phyloP scores from a whole-genome alignment of 1,140 invertebrate genomes.

The Protaetia brevitarsis region DNA sequence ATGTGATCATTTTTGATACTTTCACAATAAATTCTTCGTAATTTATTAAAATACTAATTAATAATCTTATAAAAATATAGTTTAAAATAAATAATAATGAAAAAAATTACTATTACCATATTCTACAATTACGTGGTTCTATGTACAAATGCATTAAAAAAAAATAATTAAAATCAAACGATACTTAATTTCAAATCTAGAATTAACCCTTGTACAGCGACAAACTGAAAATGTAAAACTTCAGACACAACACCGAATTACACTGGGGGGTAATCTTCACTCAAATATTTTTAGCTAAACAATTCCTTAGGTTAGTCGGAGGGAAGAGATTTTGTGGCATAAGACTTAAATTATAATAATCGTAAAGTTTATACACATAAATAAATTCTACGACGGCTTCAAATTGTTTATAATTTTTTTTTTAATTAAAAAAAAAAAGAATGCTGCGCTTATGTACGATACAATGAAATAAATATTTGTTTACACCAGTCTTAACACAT shows the following conservation, averaged over 20 bases:
- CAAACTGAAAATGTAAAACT: not conserved
- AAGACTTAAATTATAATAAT: no score
- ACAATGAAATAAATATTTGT: conserved; percentile 2
- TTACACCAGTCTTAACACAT: not conserved
- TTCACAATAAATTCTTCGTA: no score
- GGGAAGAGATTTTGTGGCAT: not conserved
- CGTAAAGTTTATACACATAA: no score
- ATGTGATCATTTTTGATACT: no score
- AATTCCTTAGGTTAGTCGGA: conserved; percentile 12
- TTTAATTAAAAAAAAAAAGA: not conserved
- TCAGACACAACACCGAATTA: conserved; percentile 1
- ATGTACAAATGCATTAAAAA: no score
- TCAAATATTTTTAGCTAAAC: conserved; percentile 1
- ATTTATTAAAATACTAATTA: no score
- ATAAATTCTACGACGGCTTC: no score
- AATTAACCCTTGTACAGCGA: not conserved
- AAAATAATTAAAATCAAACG: not conserved
- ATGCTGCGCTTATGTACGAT: not conserved
- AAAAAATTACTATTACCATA: no score
- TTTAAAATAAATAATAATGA: not conserved
- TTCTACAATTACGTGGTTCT: no score
- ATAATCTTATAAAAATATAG: no score
- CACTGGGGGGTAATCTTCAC: not conserved
- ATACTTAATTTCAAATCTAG: not conserved
- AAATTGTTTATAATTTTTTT: no score